Percentiles rank a stretch among this genome's conserved stretches.
phyloP scores from a whole-genome alignment of 2,888 invertebrate species.

The Acleris sparsana region DNA sequence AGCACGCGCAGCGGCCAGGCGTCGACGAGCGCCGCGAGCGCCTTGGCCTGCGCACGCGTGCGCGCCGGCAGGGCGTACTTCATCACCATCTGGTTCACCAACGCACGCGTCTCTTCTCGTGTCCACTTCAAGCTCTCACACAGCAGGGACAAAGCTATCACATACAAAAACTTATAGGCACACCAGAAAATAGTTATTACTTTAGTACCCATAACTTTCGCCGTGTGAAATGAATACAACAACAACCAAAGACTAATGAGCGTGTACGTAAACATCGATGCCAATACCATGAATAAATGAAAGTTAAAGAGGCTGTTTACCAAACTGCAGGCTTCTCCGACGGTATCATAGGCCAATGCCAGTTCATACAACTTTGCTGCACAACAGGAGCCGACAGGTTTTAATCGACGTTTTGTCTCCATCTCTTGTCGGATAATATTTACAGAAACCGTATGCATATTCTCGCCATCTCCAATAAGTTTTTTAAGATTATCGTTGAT shows the following conservation, averaged over 20 bases:
- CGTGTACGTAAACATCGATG: conserved; percentile 26
- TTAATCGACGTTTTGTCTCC: no score
- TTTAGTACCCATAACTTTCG: not conserved
- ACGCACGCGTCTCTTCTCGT: conserved; percentile 27
- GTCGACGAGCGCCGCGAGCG: conserved; percentile 35
- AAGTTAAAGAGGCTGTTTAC: conserved; percentile 36
- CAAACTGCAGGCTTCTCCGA: conserved; percentile 26
- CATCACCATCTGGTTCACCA: conserved; percentile 37
- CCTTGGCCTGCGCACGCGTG: conserved; percentile 32
- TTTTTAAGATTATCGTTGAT: no score
- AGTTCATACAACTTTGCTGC: conserved; percentile 19
- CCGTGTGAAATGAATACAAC: conserved; percentile 24
- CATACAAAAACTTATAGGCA: conserved; percentile 11
- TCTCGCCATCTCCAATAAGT: no score
- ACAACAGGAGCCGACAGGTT: no score
- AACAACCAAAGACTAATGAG: conserved; percentile 33
- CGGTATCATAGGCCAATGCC: conserved; percentile 25
- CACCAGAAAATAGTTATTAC: conserved; percentile 23
- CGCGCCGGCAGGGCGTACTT: conserved; percentile 29
- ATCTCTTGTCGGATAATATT: conserved; percentile 2
- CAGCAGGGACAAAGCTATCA: conserved; percentile 21
- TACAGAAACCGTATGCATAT: no score
- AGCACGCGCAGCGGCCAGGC: conserved; percentile 46
- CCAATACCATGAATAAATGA: conserved; percentile 33
- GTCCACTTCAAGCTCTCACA: conserved; percentile 27